Evolutionary conservation across 2,888 invertebrate genomes (phyloP).

Genomic region (Lydus trimaculatus): DNA sequence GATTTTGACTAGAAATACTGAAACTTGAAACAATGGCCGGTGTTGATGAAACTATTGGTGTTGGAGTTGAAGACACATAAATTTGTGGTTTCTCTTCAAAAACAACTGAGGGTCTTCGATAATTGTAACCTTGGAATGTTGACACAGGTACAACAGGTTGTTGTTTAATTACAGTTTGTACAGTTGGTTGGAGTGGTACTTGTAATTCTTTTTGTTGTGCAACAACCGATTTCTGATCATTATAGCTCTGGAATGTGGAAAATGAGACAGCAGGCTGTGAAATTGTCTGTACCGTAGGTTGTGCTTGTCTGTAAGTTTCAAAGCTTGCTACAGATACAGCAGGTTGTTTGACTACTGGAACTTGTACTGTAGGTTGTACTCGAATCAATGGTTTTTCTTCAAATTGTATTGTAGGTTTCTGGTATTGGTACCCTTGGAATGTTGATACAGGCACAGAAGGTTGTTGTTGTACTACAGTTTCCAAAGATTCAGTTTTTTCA

Average conservation of each 20-base stretch:
- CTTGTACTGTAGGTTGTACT: neutral
- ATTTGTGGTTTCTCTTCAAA: constrained; percentile 58
- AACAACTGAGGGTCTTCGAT: constrained; percentile 49
- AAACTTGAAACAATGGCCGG: constrained; percentile 16
- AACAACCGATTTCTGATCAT: neutral
- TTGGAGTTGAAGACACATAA: constrained; percentile 9
- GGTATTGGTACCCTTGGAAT: constrained; percentile 23
- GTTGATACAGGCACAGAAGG: constrained; percentile 38
- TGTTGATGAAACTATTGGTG: constrained; percentile 17
- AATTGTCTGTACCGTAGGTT: neutral
- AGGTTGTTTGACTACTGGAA: neutral
- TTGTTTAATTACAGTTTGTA: neutral
- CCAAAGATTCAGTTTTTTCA: neutral
- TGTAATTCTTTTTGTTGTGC: neutral
- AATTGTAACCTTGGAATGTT: constrained; percentile 48
- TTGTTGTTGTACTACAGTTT: constrained; percentile 2
- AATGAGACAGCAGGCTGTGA: neutral
- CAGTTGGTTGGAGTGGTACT: neutral
- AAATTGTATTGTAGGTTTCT: constrained; percentile 38
- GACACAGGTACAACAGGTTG: constrained; percentile 9
- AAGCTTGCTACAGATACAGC: neutral
- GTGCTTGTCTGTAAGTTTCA: neutral
- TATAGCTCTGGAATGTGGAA: neutral
- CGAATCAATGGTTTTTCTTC: constrained; percentile 23
- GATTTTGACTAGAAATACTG: neutral